Conservation (phyloP, 2,797 vertebrate species). For the Merluccius polli region DNA sequence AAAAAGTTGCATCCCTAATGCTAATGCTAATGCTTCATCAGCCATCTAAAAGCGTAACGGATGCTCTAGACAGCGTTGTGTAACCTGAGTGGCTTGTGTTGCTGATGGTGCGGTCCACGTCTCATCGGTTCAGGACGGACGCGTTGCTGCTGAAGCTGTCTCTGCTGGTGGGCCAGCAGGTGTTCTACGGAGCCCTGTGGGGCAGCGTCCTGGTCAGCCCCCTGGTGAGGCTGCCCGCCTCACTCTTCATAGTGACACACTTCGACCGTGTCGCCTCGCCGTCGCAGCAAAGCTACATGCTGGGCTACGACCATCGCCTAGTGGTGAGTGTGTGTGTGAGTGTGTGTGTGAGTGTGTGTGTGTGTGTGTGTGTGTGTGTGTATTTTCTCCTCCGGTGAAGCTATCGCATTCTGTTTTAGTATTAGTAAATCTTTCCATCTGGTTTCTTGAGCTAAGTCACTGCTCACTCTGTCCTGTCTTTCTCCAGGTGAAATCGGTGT, state of each 20-base stretch:
- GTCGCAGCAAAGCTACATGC: constrained; percentile 82
- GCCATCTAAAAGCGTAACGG: too few species aligned
- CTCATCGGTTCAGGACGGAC: constrained; percentile 82
- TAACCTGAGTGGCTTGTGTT: too few species aligned
- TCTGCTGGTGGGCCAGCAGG: constrained; percentile 83
- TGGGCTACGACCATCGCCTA: constrained; percentile 80
- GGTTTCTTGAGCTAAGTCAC: neutral
- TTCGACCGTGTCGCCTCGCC: constrained; percentile 77
- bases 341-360: constrained; percentile 6
- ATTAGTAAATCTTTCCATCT: neutral
- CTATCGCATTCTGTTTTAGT: neutral
- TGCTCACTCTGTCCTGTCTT: constrained; percentile 12
- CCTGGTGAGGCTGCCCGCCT: constrained; percentile 84
- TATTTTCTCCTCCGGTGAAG: too few species aligned
- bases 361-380: neutral
- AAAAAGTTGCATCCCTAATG: too few species aligned
- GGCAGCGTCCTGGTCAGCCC: constrained; percentile 84
- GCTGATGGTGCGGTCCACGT: neutral
- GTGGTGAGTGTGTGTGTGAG: constrained; percentile 75
- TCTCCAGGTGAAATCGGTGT: constrained; percentile 83
- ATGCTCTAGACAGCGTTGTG: too few species aligned
- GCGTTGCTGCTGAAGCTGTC: constrained; percentile 84
- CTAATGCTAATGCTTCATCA: too few species aligned
- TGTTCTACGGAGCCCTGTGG: constrained; percentile 90
- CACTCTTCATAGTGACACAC: constrained; percentile 88